A percentile compares a stretch with the other conserved stretches of the same genome.
These are phyloP conservation scores for Agriopis leucophaearia DNA, from an alignment of 2,888 invertebrate genomes.

Conservation along the genomic window DNA sequence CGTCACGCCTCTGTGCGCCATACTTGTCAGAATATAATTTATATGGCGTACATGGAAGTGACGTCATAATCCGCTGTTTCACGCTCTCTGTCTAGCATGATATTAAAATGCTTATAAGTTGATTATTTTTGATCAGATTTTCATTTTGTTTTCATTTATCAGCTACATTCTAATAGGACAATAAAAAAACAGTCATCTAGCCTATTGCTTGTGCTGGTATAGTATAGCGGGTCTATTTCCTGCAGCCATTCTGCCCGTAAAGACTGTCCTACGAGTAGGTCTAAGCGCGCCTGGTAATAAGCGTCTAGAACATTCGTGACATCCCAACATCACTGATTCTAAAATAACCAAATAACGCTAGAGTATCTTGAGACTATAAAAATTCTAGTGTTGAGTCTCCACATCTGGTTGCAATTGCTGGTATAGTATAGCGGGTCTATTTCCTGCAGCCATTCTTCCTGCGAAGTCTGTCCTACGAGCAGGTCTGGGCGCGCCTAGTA, in stretches of 20 bases:
- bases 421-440: conserved; percentile 90
- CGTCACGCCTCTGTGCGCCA: no score
- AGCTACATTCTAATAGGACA: no score
- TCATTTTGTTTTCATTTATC: no score
- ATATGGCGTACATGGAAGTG: no score
- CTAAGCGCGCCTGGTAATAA: conserved; percentile 77
- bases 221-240: conserved; percentile 89
- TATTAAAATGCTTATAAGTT: no score
- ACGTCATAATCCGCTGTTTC: no score
- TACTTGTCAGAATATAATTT: no score
- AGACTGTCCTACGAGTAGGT: conserved; percentile 84
- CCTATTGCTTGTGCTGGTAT: no score
- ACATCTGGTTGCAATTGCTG: conserved; percentile 87
- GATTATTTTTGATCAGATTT: no score
- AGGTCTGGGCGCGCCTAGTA: conserved; percentile 83
- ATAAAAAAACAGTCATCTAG: no score
- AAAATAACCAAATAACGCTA: neutral
- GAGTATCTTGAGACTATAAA: neutral
- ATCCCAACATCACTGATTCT: neutral
- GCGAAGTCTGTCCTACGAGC: conserved; percentile 86
- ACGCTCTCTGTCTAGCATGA: no score
- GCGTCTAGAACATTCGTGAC: neutral
- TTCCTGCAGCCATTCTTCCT: conserved; percentile 88
- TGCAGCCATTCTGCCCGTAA: conserved; percentile 89
- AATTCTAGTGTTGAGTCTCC: conserved; percentile 61